phyloP scores from a whole-genome alignment of 1,140 invertebrate genomes.

The Drosophila truncata region DNA sequence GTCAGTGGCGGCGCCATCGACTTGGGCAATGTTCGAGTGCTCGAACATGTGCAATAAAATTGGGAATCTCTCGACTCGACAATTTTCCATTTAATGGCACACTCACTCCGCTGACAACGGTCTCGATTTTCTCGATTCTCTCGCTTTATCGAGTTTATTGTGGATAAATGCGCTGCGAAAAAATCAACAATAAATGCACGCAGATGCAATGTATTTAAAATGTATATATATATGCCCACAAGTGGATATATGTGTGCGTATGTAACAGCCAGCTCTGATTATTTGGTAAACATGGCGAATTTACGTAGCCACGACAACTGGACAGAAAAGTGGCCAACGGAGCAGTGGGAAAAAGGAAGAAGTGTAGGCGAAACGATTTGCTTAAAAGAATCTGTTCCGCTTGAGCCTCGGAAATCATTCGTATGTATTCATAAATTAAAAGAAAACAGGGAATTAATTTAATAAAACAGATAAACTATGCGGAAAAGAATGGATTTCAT shows the following conservation, averaged over 20 bases:
- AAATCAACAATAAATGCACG: constrained; percentile 54
- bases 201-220: constrained; percentile 42
- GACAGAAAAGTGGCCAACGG: constrained; percentile 32
- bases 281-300: constrained; percentile 57
- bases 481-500: neutral
- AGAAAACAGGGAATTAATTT: neutral
- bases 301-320: constrained; percentile 35
- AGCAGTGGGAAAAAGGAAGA: neutral
- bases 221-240: constrained; percentile 7
- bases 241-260: constrained; percentile 12
- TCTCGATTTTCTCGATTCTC: constrained; percentile 57
- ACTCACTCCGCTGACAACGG: constrained; percentile 64
- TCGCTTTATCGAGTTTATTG: constrained; percentile 74
- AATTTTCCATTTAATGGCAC: constrained; percentile 69
- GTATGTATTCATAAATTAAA: constrained; percentile 21
- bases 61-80: constrained; percentile 56
- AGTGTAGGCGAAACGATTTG: neutral
- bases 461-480: neutral
- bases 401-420: neutral
- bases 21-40: constrained; percentile 54
- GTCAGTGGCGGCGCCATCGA: constrained; percentile 35
- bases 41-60: constrained; percentile 63
- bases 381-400: neutral
- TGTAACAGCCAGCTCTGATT: constrained; percentile 42
- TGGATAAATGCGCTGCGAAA: constrained; percentile 43